Conservation (phyloP, 2,113 vertebrate species). For the Ceyx margarethae region DNA sequence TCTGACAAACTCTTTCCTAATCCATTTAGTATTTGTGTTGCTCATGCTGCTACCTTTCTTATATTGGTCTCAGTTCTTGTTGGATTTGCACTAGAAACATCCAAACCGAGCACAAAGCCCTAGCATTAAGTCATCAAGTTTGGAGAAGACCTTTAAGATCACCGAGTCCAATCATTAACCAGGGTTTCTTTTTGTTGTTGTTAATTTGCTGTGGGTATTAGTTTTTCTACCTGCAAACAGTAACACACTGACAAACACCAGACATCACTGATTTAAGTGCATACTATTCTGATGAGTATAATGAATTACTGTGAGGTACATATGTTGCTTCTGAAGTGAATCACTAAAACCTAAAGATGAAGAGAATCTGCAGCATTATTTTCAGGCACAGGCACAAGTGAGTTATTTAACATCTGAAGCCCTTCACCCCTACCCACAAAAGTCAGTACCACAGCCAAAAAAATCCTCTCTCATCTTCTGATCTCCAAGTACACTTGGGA, state of each 20-base stretch:
- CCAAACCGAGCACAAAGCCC: not conserved
- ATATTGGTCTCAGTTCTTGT: not conserved
- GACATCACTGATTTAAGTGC: not conserved
- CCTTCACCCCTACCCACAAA: slow-evolving; percentile 11
- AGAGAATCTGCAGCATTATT: not conserved
- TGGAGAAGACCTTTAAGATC: too few species aligned
- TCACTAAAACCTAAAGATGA: slow-evolving; percentile 19
- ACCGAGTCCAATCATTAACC: too few species aligned
- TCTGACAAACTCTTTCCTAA: not conserved
- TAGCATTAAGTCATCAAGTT: too few species aligned
- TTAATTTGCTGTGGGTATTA: not conserved
- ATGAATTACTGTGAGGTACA: not conserved
- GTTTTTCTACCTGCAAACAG: not conserved
- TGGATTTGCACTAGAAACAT: not conserved
- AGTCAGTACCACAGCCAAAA: slow-evolving; percentile 13
- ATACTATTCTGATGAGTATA: not conserved
- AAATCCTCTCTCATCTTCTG: not conserved
- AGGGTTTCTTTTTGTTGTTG: not conserved
- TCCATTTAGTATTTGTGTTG: not conserved
- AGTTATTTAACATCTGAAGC: slow-evolving; percentile 16
- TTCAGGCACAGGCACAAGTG: not conserved
- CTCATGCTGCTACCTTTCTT: not conserved
- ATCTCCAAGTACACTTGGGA: slow-evolving; percentile 32
- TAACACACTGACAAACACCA: not conserved
- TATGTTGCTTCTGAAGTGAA: slow-evolving; percentile 17